These are phyloP conservation scores for Laticauda laticaudata DNA, from an alignment of 2,113 vertebrate genomes.

Conservation along the genomic window DNA sequence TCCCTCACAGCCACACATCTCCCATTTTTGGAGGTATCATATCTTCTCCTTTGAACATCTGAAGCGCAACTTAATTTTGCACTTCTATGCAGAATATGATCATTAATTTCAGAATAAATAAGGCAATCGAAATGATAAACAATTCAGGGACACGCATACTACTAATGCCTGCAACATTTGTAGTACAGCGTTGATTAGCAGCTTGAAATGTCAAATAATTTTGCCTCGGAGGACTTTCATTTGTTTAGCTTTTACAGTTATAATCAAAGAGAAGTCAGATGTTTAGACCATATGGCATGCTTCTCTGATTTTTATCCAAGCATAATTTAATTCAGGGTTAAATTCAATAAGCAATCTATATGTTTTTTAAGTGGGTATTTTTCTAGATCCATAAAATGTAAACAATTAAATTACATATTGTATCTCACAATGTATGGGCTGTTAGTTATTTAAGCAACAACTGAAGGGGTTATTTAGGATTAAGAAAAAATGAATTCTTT, in stretches of 20 bases:
- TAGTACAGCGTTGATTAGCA: neutral
- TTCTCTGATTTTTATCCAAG: constrained; percentile 13
- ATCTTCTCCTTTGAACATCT: neutral
- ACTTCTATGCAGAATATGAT: neutral
- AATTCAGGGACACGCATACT: neutral
- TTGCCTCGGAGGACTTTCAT: neutral
- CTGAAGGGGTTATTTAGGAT: neutral
- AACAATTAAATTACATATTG: constrained; percentile 4
- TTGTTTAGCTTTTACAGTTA: constrained; percentile 8
- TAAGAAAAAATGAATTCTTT: neutral
- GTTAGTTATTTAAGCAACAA: neutral
- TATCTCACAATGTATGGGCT: neutral
- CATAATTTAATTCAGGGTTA: constrained; percentile 23
- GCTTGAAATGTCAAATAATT: constrained; percentile 3
- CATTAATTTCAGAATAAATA: neutral
- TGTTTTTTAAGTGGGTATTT: neutral
- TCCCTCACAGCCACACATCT: neutral
- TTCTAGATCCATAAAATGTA: constrained; percentile 16
- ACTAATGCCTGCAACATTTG: neutral
- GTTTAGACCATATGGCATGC: neutral
- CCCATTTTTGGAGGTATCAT: neutral
- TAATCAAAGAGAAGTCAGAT: constrained; percentile 2
- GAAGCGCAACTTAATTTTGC: neutral
- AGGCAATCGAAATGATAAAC: neutral
- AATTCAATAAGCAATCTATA: neutral